A percentile compares a stretch with the other conserved stretches of the same genome.
Evolutionary conservation across 2,888 invertebrate species (phyloP).

Genomic region (Mythimna albipuncta): DNA sequence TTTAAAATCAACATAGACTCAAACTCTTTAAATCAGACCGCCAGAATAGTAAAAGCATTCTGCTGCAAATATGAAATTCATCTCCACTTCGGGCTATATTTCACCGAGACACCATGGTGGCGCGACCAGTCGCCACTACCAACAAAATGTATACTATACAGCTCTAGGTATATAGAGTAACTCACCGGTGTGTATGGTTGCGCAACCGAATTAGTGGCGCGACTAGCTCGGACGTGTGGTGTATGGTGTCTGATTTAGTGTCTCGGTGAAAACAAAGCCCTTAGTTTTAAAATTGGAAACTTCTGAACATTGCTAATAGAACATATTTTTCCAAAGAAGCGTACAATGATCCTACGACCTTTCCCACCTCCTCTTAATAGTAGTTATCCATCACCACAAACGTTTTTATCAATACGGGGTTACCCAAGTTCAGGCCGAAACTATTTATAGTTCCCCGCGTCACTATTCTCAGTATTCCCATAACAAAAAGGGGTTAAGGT

Average conservation of each 20-base stretch:
- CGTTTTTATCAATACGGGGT: constrained; percentile 8
- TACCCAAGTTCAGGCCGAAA: constrained; percentile 26
- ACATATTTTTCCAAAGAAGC: neutral
- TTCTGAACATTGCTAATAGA: no score
- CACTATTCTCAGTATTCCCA: constrained; percentile 16
- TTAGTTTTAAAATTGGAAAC: neutral
- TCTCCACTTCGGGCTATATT: neutral
- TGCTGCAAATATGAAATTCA: neutral
- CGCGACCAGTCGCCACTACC: no score
- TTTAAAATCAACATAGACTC: neutral
- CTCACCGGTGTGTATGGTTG: no score
- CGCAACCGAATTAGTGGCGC: no score
- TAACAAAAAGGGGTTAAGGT: constrained; percentile 49
- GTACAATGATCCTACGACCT: neutral
- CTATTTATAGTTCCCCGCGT: constrained; percentile 39
- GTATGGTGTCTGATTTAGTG: no score
- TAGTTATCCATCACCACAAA: constrained; percentile 9
- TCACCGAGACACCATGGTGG: no score
- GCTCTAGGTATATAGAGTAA: no score
- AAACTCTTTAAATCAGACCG: no score
- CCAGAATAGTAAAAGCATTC: neutral
- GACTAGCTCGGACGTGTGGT: no score
- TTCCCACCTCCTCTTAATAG: neutral
- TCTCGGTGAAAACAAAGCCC: no score
- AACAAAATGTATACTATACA: no score